phyloP scores from a whole-genome alignment of 2,797 vertebrate species.

The Gallinago stenura region DNA sequence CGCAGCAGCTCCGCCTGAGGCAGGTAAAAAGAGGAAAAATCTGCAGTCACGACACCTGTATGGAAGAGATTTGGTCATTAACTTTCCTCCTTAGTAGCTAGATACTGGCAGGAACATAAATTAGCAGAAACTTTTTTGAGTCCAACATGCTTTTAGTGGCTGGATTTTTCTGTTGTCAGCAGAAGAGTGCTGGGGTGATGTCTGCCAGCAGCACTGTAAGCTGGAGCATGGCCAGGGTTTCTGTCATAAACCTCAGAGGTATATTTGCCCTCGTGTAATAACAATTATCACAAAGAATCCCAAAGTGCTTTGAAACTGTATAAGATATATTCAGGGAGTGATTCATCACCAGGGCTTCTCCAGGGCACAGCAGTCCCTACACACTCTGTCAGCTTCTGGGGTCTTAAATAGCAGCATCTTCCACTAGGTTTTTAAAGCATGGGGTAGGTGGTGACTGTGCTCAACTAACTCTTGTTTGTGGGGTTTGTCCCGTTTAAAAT shows the following conservation, averaged over 20 bases:
- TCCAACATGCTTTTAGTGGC: constrained; percentile 14
- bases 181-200: background rate
- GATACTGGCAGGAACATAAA: constrained; percentile 3
- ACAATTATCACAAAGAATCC: background rate
- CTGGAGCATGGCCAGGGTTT: background rate
- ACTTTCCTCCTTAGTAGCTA: background rate
- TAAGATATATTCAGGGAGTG: background rate
- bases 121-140: constrained; percentile 26
- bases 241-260: background rate
- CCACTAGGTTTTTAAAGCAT: background rate
- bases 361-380: background rate
- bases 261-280: background rate
- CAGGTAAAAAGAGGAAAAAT: background rate
- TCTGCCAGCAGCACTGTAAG: background rate
- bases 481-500: background rate
- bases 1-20: background rate
- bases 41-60: background rate
- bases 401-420: background rate
- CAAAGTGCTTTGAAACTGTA: background rate
- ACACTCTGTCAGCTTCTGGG: background rate
- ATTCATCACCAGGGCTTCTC: background rate
- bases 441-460: background rate
- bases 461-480: background rate
- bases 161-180: constrained; percentile 34
- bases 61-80: background rate